Base-by-base conservation (phyloP, 2,888 invertebrate species). In the Luperina testacea region DNA sequence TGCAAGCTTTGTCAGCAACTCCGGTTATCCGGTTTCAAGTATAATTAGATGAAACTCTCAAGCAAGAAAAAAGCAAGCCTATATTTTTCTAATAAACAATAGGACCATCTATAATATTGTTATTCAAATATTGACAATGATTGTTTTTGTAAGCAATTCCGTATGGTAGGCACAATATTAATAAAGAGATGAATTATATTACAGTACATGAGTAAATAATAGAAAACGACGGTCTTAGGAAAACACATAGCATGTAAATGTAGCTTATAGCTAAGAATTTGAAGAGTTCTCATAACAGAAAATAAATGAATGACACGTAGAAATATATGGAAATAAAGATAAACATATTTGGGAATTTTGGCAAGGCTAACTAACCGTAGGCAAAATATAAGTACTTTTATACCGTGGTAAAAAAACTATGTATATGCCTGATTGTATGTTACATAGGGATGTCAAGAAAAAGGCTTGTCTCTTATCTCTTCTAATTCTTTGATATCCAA, bases 341-440 rank as follows among this genome's bases (percentile, higher is more conserved):
- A 61, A 57, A 59, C 61, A 51, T 51, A 61, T 71, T 65, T 67
- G 13, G 32, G 17, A 71, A 53, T 71, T 67, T 76, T 51, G 27
- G 59, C 59, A 65, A 57, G 38, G 9, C 59, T 67, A 57, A 42
- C 48, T 45, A n/a, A 72, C 24, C n/a, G 45, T 45, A 45, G 17
- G 9, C n/a, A 48, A 48, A 48, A 15, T 0, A 15, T 48, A 48
- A 48, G 48, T 48, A 4, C 48, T 48, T 48, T 48, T 48, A 13
- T 51, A 17, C 51, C 20, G 6, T 48, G n/a, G 17, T 68, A 27
- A 11, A 48, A 48, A 20, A 6, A n/a, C 5, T 11, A 59, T 0
- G 9, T n/a, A n/a, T 45, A 17, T 42, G 45, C 45, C 45, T 48
- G 17, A 68, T 48, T 45, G 45, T 38, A 38, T 38, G 4, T 38